Percentiles rank a stretch among this genome's conserved stretches.
phyloP scores from a whole-genome alignment of 2,888 invertebrate species.

The Acholoe squamosa region DNA sequence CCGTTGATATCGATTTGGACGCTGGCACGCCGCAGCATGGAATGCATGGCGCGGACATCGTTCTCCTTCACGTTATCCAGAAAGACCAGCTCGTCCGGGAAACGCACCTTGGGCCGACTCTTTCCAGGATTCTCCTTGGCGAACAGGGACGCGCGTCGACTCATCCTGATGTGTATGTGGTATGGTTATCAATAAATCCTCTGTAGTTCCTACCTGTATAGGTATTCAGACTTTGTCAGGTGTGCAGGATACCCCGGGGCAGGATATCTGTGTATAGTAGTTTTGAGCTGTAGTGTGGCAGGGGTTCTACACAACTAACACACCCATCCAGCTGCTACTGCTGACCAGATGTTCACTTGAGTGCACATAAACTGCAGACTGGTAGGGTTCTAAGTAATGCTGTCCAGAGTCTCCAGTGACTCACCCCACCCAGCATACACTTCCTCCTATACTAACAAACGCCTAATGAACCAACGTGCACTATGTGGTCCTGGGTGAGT shows the following conservation, averaged over 20 bases:
- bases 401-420: background rate
- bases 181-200: background rate
- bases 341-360: background rate
- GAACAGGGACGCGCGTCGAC: constrained; percentile 80
- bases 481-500: background rate
- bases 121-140: constrained; percentile 79
- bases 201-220: too few relatives aligned
- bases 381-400: background rate
- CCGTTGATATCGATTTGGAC: constrained; percentile 81
- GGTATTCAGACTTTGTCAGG: too few relatives aligned
- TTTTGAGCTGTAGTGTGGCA: too few relatives aligned
- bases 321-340: too few relatives aligned
- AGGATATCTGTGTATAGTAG: too few relatives aligned
- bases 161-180: constrained; percentile 73
- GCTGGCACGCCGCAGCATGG: constrained; percentile 81
- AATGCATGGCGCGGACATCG: constrained; percentile 77
- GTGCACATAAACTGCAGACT: background rate
- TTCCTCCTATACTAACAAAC: background rate
- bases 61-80: constrained; percentile 82
- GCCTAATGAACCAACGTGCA: background rate
- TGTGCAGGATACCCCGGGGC: too few relatives aligned
- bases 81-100: constrained; percentile 82
- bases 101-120: constrained; percentile 78
- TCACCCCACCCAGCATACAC: background rate
- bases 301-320: too few relatives aligned